Evolutionary conservation across 2,888 invertebrate genomes (phyloP).

Genomic region (Hyposoter dolosus): DNA sequence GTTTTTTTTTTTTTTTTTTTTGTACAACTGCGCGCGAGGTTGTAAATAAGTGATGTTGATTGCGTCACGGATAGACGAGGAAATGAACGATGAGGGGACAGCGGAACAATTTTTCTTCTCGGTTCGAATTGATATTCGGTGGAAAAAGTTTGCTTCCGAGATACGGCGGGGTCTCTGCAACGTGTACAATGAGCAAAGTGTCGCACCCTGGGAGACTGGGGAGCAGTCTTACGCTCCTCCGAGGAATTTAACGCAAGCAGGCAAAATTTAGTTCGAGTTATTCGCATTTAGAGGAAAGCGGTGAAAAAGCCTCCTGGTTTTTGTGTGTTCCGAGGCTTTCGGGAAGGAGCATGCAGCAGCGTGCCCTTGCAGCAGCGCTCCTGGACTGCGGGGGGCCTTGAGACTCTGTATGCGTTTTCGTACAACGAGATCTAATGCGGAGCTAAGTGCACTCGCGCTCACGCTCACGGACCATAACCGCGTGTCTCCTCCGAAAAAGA

Average conservation of each 20-base stretch:
- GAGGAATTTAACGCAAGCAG: slow-evolving; percentile 22
- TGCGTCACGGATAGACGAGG: slow-evolving; percentile 55
- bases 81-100: slow-evolving; percentile 16
- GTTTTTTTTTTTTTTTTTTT: slow-evolving; percentile 16
- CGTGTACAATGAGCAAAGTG: slow-evolving; percentile 26
- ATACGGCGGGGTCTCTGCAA: neutral
- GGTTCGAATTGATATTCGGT: neutral
- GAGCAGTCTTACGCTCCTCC: slow-evolving; percentile 12
- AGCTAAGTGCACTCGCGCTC: slow-evolving; percentile 17
- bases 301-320: slow-evolving; percentile 1
- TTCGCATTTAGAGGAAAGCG: slow-evolving; percentile 25
- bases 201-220: neutral
- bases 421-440: slow-evolving; percentile 33
- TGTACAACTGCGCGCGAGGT: slow-evolving; percentile 32
- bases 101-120: neutral
- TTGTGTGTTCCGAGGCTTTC: neutral
- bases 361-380: neutral
- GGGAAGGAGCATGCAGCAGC: slow-evolving; percentile 4
- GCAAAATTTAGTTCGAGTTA: slow-evolving; percentile 31
- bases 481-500: slow-evolving; percentile 43
- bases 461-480: slow-evolving; percentile 29
- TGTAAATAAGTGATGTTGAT: slow-evolving; percentile 79
- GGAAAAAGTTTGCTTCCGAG: slow-evolving; percentile 19
- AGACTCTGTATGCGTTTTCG: neutral
- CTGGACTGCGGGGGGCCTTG: slow-evolving; percentile 14